Conservation (phyloP, 2,888 invertebrate species). For the Caprella mutica region DNA sequence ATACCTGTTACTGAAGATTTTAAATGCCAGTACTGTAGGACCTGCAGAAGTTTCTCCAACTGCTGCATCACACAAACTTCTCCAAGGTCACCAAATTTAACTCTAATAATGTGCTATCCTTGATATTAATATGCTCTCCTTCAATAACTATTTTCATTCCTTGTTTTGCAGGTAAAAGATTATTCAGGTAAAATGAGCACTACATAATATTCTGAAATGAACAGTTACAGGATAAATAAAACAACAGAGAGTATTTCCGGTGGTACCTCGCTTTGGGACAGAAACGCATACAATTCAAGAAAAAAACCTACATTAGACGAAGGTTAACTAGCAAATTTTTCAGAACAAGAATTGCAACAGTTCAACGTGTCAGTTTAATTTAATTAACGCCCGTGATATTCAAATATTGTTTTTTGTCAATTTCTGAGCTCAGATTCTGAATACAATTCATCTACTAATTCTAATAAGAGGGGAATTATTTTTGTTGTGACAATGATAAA, state of each 20-base stretch:
- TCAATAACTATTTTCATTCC: background rate
- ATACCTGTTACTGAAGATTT: background rate
- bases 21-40: background rate
- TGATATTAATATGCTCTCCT: background rate
- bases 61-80: constrained; percentile 1
- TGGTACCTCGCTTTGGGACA: no score
- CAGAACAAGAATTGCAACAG: constrained; percentile 1
- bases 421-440: constrained; percentile 4
- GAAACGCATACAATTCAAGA: no score
- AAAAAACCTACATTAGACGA: background rate
- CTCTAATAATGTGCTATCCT: background rate
- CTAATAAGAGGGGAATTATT: no score
- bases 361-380: constrained; percentile 8
- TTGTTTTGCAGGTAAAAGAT: no score
- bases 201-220: no score
- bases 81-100: background rate
- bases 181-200: no score
- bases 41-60: constrained; percentile 2
- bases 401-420: background rate
- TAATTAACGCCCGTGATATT: background rate
- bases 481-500: no score
- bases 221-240: no score
- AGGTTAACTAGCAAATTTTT: background rate
- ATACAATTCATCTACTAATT: no score
- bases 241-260: no score